Conservation (phyloP, 2,797 vertebrate genomes). For the Coregonus ussuriensis region DNA sequence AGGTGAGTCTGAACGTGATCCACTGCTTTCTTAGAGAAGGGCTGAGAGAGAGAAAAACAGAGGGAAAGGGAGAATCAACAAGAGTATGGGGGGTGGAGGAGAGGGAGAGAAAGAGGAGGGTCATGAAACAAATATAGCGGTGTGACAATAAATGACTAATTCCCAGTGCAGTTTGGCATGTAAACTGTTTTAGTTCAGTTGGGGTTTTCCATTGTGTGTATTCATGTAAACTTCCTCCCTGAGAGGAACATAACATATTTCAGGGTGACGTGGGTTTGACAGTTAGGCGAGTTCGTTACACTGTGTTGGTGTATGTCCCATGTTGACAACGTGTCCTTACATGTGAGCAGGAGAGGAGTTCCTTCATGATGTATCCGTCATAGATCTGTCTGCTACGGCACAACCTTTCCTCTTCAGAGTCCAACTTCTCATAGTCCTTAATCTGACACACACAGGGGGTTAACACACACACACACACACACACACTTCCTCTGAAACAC, state of each 20-base stretch:
- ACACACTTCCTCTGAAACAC: slow-evolving; percentile 11
- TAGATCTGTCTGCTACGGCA: slow-evolving; percentile 91
- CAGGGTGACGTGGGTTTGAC: neutral
- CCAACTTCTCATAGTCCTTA: slow-evolving; percentile 96
- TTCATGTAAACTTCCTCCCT: slow-evolving; percentile 16
- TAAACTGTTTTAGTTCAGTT: neutral
- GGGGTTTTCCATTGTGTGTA: slow-evolving; percentile 26
- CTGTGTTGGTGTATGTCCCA: neutral
- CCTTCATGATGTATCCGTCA: slow-evolving; percentile 95
- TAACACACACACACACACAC: slow-evolving; percentile 16
- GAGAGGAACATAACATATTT: neutral
- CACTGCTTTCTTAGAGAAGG: slow-evolving; percentile 93
- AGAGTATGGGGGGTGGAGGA: neutral
- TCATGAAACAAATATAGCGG: neutral
- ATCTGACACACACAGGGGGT: slow-evolving; percentile 77
- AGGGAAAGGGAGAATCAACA: neutral
- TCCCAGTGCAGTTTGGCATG: neutral
- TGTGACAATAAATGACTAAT: neutral
- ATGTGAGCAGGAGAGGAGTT: slow-evolving; percentile 94
- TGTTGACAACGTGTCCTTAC: slow-evolving; percentile 66
- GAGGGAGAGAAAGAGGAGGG: neutral
- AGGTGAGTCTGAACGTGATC: slow-evolving; percentile 92
- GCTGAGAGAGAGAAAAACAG: slow-evolving; percentile 68
- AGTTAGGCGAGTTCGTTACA: neutral
- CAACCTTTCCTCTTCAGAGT: slow-evolving; percentile 89